Conservation (phyloP, 2,113 vertebrate species). For the Gobius niger region DNA sequence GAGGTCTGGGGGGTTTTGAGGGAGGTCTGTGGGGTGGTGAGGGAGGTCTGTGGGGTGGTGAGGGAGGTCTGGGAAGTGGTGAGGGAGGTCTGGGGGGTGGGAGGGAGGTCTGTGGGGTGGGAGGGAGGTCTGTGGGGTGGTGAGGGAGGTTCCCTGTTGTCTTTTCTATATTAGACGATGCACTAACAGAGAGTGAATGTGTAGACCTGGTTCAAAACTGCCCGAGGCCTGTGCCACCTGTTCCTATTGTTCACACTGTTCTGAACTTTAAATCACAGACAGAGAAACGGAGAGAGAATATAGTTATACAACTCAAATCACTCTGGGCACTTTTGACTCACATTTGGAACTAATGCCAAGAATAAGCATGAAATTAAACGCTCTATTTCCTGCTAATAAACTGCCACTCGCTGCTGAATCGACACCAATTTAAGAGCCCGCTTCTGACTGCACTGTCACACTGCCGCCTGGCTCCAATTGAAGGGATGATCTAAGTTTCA, state of each 20-base stretch:
- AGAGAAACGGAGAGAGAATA: neutral
- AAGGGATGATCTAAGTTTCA: too few species aligned
- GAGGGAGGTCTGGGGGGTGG: too few species aligned
- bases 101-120: too few species aligned
- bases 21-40: too few species aligned
- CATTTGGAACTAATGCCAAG: constrained; percentile 53
- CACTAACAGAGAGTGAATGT: constrained; percentile 36
- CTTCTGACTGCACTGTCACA: constrained; percentile 43
- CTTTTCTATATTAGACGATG: neutral
- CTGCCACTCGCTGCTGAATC: constrained; percentile 57
- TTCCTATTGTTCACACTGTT: constrained; percentile 21
- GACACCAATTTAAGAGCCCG: constrained; percentile 56
- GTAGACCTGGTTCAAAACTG: constrained; percentile 19
- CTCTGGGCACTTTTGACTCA: constrained; percentile 36
- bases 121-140: too few species aligned
- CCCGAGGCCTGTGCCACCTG: constrained; percentile 53
- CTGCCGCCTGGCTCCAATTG: too few species aligned
- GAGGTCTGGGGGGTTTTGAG: too few species aligned
- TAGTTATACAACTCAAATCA: constrained; percentile 13
- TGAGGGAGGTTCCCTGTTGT: too few species aligned
- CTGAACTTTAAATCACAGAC: neutral
- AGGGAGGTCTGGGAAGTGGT: too few species aligned
- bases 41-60: too few species aligned
- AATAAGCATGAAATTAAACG: constrained; percentile 67
- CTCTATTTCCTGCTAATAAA: constrained; percentile 60